A percentile compares a stretch with the other conserved stretches of the same genome.
Evolutionary conservation across 2,113 vertebrate species (phyloP).

Genomic region (Nestor notabilis): DNA sequence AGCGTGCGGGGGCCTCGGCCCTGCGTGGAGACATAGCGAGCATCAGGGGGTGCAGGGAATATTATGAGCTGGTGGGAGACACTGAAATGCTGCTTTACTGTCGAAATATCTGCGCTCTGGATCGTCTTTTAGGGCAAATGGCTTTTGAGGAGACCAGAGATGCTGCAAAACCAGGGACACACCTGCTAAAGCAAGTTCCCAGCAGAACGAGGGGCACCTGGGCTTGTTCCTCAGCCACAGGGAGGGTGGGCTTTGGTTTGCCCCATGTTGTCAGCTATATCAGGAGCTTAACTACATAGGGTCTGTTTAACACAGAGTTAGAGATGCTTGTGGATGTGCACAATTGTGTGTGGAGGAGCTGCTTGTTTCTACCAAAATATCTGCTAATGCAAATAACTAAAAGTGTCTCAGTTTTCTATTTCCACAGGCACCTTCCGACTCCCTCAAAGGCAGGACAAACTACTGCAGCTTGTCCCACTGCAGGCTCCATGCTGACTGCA

Average conservation of each 20-base stretch:
- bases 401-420: background rate
- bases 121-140: background rate
- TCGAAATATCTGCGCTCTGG: background rate
- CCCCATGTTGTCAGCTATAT: too few relatives aligned
- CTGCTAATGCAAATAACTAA: background rate
- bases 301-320: background rate
- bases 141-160: background rate
- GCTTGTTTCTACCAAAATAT: background rate
- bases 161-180: background rate
- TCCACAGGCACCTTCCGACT: background rate
- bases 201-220: background rate
- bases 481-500: background rate
- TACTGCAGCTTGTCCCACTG: rapidly evolving
- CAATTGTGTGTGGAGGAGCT: background rate
- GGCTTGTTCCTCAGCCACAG: background rate
- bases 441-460: background rate
- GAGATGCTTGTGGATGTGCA: rapidly evolving
- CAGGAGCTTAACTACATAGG: background rate
- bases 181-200: background rate
- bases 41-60: rapidly evolving
- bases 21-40: rapidly evolving
- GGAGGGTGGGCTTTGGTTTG: rapidly evolving
- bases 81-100: background rate
- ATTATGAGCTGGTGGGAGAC: rapidly evolving
- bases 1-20: rapidly evolving